Base-by-base conservation (phyloP, 2,113 vertebrate species). In the Pterophyllum scalare region DNA sequence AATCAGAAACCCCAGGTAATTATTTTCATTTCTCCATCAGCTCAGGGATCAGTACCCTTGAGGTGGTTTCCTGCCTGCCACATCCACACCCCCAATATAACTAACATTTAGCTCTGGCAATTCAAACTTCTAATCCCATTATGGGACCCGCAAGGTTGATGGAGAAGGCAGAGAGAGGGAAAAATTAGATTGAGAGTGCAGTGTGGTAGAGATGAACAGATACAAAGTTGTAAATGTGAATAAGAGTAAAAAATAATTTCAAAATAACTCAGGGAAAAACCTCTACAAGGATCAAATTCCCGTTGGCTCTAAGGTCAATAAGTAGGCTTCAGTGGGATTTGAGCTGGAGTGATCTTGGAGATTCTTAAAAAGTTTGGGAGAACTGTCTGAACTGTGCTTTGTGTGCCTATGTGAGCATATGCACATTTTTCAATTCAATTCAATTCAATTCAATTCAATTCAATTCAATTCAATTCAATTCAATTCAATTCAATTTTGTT, bases 21-120 rank as follows among this genome's bases (percentile, higher is more conserved):
- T 87, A 91, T 92, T 93, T 90, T 79, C 52, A 83, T 85, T 87
- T 86, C 77, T 78, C 75, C 81, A 86, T 92, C 90, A 88, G 59
- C 77, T 52, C 79, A 64, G 67, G 52, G 72, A 85, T 91, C 82
- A 85, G 81, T 81, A 84, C 81, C 86, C 89, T 86, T 62, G 87
- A 84, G 87, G 83, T 88, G 80, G 31, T 81, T 84, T 70, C 80
- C 64, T 79, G 38, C 20, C 75, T 8, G 19, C 65, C 54, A 72
- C 57, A 75, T 14, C 28, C 75, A 54, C 22, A 80, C 65, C 59
- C 65, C n/a, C 28, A 79, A 81, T 82, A 83, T 49, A 14, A 0
- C 52, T 10, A 59, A 77, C 77, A 80, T 83, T 77, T 79, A 67
- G 19, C 80, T 22, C 75, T 81, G 85, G 89, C 84, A 86, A 83